Percentiles rank a stretch among this genome's conserved stretches.
Evolutionary conservation across 2,888 invertebrate species (phyloP).

Genomic region (Seira ritae): DNA sequence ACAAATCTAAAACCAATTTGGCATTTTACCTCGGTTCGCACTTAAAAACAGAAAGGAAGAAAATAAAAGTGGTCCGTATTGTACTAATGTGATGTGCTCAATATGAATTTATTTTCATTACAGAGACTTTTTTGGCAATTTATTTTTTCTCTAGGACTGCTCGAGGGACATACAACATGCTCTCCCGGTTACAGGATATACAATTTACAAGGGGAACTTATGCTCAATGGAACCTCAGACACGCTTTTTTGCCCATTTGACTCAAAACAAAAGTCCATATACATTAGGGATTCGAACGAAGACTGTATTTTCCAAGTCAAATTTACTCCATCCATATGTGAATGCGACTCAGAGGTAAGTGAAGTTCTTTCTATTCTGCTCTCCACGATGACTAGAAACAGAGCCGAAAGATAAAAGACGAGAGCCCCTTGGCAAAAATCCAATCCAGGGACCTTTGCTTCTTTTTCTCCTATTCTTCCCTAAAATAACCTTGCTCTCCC

Average conservation of each 20-base stretch:
- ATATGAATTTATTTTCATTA: conserved; percentile 9
- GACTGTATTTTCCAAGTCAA: conserved; percentile 73
- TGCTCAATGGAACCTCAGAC: conserved; percentile 71
- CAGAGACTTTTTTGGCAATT: conserved; percentile 5
- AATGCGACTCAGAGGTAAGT: conserved; percentile 73
- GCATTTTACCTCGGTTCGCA: no score
- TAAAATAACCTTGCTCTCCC: background rate
- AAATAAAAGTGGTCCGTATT: no score
- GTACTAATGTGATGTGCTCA: background rate
- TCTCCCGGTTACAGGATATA: conserved; percentile 72
- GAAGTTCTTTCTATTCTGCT: background rate
- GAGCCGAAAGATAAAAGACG: background rate
- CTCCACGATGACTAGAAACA: background rate
- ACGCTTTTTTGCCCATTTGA: conserved; percentile 73
- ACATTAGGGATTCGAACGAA: conserved; percentile 72
- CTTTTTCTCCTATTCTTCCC: background rate
- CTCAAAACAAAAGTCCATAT: conserved; percentile 72
- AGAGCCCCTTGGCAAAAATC: conserved; percentile 40
- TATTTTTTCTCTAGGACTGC: conserved; percentile 38
- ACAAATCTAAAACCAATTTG: no score
- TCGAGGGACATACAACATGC: conserved; percentile 68
- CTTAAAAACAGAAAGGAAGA: no score
- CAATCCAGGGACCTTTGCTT: conserved; percentile 28
- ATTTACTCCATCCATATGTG: conserved; percentile 73
- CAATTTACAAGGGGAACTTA: conserved; percentile 70